Evolutionary conservation across 2,888 invertebrate species (phyloP), one percentile per base, ranked within the genome.

Genomic region (Orthosia gothica): DNA sequence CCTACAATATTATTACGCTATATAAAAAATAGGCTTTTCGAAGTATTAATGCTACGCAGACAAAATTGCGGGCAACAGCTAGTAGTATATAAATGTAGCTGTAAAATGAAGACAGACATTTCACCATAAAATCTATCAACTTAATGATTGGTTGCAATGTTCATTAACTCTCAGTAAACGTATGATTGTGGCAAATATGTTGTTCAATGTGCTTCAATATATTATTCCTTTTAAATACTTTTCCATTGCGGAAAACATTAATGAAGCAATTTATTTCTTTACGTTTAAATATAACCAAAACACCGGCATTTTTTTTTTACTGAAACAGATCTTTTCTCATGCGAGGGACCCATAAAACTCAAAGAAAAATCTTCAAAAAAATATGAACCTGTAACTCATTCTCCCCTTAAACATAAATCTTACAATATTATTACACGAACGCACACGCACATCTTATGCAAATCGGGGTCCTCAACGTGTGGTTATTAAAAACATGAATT

Each of bases 401-500:
- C 20, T 45, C 57, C 65, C 65, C 63, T 18, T 26, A 72, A 62
- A 52, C 59, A 84, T 81, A 71, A 75, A 71, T 75, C 68, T 75
- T 59, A 45, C 45, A 20, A 26, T 57, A 74, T 62, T 61, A 71
- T 75, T 69, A 76, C 20, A 65, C 13, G 67, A 50, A 66, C 73
- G 23, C 70, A 78, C 78, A 74, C 76, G 62, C 64, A 79, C 71
- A 66, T 77, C 81, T 82, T 87, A 86, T 87, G 86, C 76, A 87
- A 87, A 87, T 79, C 58, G 65, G 18, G 61, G 74, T 74, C 70
- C 79, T 81, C 71, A 72, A 70, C 75, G 32, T 79, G 79, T 45
- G 86, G 80, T 83, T 87, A 86, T 86, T 85, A 86, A 86, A 87
- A 86, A 86, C 88, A 85, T 80, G 86, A 87, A 85, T 87, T 87